Evolutionary conservation across 2,113 vertebrate species (phyloP).

Genomic region (Corythoichthys haematopterus): DNA sequence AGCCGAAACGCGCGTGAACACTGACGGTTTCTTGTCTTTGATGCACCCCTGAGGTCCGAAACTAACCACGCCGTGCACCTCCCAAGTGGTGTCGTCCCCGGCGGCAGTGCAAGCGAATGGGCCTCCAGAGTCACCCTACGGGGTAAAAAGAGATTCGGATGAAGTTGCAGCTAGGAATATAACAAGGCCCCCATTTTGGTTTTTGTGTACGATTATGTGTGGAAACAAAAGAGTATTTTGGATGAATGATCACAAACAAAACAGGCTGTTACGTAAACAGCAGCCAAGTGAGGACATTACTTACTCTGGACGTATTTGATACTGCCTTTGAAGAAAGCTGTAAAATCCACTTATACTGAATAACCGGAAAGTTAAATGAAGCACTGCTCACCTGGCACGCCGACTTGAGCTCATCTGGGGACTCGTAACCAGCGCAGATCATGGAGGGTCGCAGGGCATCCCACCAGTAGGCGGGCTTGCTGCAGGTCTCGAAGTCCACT

Average conservation of each 20-base stretch:
- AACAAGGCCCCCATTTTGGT: slow-evolving; percentile 16
- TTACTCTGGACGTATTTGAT: not conserved
- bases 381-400: slow-evolving; percentile 62
- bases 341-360: not conserved
- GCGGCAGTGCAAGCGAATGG: slow-evolving; percentile 52
- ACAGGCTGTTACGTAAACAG: slow-evolving; percentile 28
- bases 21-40: slow-evolving; percentile 67
- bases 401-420: slow-evolving; percentile 69
- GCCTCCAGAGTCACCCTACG: slow-evolving; percentile 64
- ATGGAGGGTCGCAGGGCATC: slow-evolving; percentile 62
- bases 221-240: slow-evolving; percentile 22
- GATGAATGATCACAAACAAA: slow-evolving; percentile 58
- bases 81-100: slow-evolving; percentile 39
- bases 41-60: slow-evolving; percentile 64
- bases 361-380: not conserved
- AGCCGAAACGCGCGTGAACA: slow-evolving; percentile 70
- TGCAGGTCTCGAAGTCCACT: slow-evolving; percentile 65
- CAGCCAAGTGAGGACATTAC: slow-evolving; percentile 10
- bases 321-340: not conserved
- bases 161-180: not conserved
- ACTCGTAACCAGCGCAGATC: slow-evolving; percentile 68
- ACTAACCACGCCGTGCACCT: slow-evolving; percentile 67
- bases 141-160: not conserved
- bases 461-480: slow-evolving; percentile 66
- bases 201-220: slow-evolving; percentile 27